Conservation (phyloP, 2,113 vertebrate species). For the Hyperoodon ampullatus region DNA sequence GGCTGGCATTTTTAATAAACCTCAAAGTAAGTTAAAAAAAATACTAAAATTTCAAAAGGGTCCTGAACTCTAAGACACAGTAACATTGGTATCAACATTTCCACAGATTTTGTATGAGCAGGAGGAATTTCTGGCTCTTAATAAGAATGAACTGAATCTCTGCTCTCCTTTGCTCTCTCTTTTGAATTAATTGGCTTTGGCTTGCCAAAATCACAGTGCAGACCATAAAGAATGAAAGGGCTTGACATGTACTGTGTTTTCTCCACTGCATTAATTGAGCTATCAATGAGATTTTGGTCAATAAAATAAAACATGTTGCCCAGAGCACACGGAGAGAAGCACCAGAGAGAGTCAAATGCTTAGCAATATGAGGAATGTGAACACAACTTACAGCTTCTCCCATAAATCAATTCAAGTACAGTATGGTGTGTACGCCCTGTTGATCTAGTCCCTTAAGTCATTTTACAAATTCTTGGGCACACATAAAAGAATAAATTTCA, state of each 20-base stretch:
- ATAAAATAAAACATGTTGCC: slow-evolving; percentile 71
- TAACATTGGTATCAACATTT: slow-evolving; percentile 9
- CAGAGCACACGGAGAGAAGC: slow-evolving; percentile 31
- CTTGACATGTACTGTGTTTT: slow-evolving; percentile 69
- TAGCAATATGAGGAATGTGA: neutral
- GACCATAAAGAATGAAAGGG: slow-evolving; percentile 60
- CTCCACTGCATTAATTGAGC: slow-evolving; percentile 72
- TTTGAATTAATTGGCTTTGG: slow-evolving; percentile 72
- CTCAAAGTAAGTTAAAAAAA: slow-evolving; percentile 4
- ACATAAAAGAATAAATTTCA: slow-evolving; percentile 16
- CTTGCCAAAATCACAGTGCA: slow-evolving; percentile 62
- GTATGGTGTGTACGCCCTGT: neutral
- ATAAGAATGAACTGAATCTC: slow-evolving; percentile 38
- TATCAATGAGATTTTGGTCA: slow-evolving; percentile 72
- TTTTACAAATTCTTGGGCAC: neutral
- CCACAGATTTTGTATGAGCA: slow-evolving; percentile 28
- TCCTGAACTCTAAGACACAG: neutral
- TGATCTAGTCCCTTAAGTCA: neutral
- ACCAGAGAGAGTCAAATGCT: neutral
- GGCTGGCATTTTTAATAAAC: neutral
- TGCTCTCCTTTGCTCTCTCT: slow-evolving; percentile 10
- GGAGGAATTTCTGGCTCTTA: neutral
- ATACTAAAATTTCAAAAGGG: neutral
- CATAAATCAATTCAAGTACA: slow-evolving; percentile 21
- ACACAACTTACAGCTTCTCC: neutral